Conservation (phyloP, 2,888 invertebrate species). For the Caenorhabditis afra region DNA sequence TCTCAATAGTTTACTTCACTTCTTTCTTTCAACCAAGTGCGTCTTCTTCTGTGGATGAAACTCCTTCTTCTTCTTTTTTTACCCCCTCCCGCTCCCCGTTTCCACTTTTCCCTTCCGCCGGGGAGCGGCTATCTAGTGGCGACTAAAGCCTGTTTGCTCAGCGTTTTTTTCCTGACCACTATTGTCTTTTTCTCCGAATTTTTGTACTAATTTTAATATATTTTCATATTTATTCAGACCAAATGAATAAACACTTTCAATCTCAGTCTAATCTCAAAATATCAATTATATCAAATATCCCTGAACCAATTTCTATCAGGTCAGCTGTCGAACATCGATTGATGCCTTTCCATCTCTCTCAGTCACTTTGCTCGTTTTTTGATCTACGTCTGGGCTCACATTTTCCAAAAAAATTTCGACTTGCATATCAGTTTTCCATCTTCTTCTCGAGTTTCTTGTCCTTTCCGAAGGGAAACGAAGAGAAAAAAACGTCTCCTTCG, state of each 20-base stretch:
- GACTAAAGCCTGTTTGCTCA: slow-evolving; percentile 46
- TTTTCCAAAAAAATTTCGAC: slow-evolving; percentile 7
- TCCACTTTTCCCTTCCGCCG: background rate
- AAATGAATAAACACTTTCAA: slow-evolving; percentile 41
- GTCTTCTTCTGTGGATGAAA: slow-evolving; percentile 52
- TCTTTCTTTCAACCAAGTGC: slow-evolving; percentile 18
- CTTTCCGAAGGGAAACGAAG: background rate
- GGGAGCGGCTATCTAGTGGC: slow-evolving; percentile 5
- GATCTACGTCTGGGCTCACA: slow-evolving; percentile 16
- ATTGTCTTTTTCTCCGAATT: slow-evolving; percentile 15
- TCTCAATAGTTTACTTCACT: slow-evolving; percentile 10
- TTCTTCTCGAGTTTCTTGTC: slow-evolving; percentile 25
- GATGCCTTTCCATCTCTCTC: background rate
- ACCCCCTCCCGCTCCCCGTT: background rate
- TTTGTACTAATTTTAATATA: slow-evolving; percentile 23
- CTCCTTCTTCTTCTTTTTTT: too few relatives aligned
- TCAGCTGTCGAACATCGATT: slow-evolving; percentile 22
- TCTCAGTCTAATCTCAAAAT: too few relatives aligned
- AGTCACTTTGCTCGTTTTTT: slow-evolving; percentile 19
- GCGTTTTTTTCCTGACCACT: slow-evolving; percentile 44
- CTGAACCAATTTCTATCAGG: slow-evolving; percentile 7
- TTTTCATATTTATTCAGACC: slow-evolving; percentile 37
- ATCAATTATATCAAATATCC: slow-evolving; percentile 15
- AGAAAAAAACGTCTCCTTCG: slow-evolving; percentile 3
- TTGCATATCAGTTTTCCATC: slow-evolving; percentile 38